Percentiles rank a stretch among this genome's conserved stretches.
These are phyloP conservation scores for Listronotus bonariensis DNA, from an alignment of 1,140 invertebrate genomes.

Conservation along the genomic window DNA sequence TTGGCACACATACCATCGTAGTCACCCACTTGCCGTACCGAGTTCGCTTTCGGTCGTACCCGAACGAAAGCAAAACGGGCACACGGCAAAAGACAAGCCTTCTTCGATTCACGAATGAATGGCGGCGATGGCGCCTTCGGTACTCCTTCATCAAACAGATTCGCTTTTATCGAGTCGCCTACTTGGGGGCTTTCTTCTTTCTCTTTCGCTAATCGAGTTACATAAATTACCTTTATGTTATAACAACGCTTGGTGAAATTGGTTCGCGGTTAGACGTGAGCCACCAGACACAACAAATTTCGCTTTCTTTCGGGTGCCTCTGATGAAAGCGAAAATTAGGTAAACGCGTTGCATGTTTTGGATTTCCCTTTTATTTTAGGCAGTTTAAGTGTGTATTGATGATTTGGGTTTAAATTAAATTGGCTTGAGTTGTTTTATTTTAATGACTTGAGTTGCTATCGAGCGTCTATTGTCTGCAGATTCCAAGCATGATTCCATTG, in stretches of 20 bases:
- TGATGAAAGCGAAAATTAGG: slow-evolving; percentile 1
- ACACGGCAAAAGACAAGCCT: slow-evolving; percentile 14
- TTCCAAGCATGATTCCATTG: too few species aligned
- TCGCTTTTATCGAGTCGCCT: slow-evolving; percentile 22
- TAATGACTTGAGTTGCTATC: too few species aligned
- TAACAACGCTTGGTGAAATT: slow-evolving; percentile 12
- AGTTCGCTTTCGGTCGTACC: not conserved
- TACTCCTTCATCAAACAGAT: slow-evolving; percentile 6
- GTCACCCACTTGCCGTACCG: slow-evolving; percentile 1
- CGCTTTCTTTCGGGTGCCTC: slow-evolving; percentile 7
- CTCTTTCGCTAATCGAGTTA: slow-evolving; percentile 15
- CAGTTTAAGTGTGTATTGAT: too few species aligned
- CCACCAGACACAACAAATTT: not conserved
- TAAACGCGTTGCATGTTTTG: too few species aligned
- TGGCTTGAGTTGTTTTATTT: too few species aligned
- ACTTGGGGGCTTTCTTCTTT: slow-evolving; percentile 18
- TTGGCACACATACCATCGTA: slow-evolving; percentile 3
- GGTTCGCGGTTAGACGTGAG: not conserved
- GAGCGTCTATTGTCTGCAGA: too few species aligned
- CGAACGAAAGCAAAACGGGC: slow-evolving; percentile 4
- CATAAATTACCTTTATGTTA: slow-evolving; percentile 9
- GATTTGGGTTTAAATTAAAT: too few species aligned
- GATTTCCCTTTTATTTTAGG: too few species aligned
- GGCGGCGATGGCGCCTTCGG: slow-evolving; percentile 12
- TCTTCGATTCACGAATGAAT: slow-evolving; percentile 37